phyloP scores from a whole-genome alignment of 2,797 vertebrate genomes.

The Basileuterus tristriatus region DNA sequence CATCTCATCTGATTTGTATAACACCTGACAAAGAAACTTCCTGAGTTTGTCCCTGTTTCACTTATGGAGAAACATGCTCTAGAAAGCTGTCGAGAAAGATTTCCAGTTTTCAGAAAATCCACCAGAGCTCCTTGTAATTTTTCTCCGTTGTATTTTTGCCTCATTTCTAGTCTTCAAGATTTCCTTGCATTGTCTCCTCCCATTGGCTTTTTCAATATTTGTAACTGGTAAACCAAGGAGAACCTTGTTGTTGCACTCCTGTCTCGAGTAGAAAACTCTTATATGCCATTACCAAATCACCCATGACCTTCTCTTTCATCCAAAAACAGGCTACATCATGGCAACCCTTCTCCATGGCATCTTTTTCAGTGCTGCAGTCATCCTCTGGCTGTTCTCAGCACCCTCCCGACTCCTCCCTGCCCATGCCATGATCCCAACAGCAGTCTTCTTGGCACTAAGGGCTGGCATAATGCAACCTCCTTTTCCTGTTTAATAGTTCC shows the following conservation, averaged over 20 bases:
- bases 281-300: background rate
- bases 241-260: background rate
- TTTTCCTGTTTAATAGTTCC: constrained; percentile 14
- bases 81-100: background rate
- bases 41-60: background rate
- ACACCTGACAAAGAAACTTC: background rate
- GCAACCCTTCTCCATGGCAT: background rate
- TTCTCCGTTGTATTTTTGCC: background rate
- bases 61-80: background rate
- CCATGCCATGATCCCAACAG: background rate
- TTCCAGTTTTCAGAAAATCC: background rate
- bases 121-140: background rate
- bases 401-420: background rate
- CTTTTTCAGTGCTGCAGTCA: constrained; percentile 25
- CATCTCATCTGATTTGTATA: background rate
- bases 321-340: background rate
- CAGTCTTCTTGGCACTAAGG: background rate
- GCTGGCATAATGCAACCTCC: background rate
- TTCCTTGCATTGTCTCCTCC: background rate
- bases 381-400: constrained; percentile 7
- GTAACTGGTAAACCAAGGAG: background rate
- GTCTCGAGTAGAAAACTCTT: background rate
- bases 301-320: background rate
- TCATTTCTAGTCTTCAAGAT: background rate
- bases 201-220: background rate